Evolutionary conservation across 53 echinoderm and acorn worm genomes (phyloP), one percentile per base, ranked within the genome.

Genomic region (Holothuria leucospilota): DNA sequence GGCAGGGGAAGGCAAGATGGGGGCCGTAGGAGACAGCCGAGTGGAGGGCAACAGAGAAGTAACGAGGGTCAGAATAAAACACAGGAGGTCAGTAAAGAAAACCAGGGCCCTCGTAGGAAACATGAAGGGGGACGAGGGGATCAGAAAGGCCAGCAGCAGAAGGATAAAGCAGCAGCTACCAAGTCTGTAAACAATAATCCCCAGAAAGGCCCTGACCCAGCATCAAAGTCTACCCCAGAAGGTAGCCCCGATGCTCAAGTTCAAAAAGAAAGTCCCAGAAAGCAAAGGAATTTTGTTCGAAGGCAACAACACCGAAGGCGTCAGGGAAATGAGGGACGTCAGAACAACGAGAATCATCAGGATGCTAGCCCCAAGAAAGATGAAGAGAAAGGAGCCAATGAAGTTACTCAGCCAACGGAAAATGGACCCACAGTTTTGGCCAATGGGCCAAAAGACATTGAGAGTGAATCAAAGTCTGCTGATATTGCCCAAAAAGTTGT

Each of bases 1-100:
- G 78, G 88, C 49, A 53, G 82, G 46, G 92, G 87, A 26, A 73
- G 78, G 46, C 86, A 82, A 39, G 84, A 87, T 27, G 79, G 85
- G 20, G 56, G 71, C 68, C 58, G 62, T 13, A 60, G 28, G 79
- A 61, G 86, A 81, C 75, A 81, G 86, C 28, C 56, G 13, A 81
- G 68, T 64, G 79, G 86, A 71, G 65, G 63, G 51, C 87, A 87
- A 49, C 73, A 69, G 51, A 20, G 16, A 2, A 86, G 89, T 59
- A 73, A 59, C 28, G 53, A 86, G 41, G 90, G 86, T 63, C 84
- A 59, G 26, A 87, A 73, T 41, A 53, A 68, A 51, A 62, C 86
- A 34, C 87, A 93, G 64, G 63, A 77, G 18, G 81, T 42, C 8
- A 78, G 40, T 60, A 39, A 70, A 28, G 51, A 39, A 12, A 89